phyloP scores from a whole-genome alignment of 2,113 vertebrate genomes.

The Scalopus aquaticus region DNA sequence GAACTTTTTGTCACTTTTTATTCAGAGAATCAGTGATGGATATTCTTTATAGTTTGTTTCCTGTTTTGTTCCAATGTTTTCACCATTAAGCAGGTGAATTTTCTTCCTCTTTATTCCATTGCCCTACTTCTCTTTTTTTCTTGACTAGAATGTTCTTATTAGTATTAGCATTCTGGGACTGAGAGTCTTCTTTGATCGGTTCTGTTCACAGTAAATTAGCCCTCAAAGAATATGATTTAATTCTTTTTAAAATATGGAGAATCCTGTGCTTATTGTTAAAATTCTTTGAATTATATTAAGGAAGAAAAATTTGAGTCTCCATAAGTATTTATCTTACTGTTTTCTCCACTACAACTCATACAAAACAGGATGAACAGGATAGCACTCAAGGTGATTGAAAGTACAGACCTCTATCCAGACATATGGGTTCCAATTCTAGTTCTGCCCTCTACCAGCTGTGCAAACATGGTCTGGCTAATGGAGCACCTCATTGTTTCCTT shows the following conservation, averaged over 20 bases:
- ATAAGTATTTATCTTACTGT: neutral
- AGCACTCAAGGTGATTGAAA: neutral
- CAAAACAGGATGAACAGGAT: neutral
- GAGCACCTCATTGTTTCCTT: neutral
- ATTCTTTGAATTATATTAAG: slow-evolving; percentile 50
- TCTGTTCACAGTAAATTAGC: slow-evolving; percentile 3
- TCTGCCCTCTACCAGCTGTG: slow-evolving; percentile 14
- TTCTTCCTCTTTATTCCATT: neutral
- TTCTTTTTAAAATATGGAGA: slow-evolving; percentile 48
- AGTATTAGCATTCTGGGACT: neutral
- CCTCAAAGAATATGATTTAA: neutral
- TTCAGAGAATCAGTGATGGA: slow-evolving; percentile 24
- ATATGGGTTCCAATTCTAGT: neutral
- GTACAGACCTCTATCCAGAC: neutral
- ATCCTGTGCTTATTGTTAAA: neutral
- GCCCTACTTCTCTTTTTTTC: neutral
- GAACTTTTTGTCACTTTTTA: slow-evolving; percentile 30
- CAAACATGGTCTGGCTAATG: neutral
- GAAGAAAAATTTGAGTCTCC: slow-evolving; percentile 26
- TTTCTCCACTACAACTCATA: neutral
- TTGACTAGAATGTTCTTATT: neutral
- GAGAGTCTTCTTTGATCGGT: slow-evolving; percentile 5
- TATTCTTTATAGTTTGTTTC: slow-evolving; percentile 36
- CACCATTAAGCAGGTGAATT: neutral
- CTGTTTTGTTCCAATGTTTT: neutral